Percentiles rank a stretch among this genome's conserved stretches.
phyloP scores from a whole-genome alignment of 2,797 vertebrate species.

The Gadopsis bispinosus region DNA sequence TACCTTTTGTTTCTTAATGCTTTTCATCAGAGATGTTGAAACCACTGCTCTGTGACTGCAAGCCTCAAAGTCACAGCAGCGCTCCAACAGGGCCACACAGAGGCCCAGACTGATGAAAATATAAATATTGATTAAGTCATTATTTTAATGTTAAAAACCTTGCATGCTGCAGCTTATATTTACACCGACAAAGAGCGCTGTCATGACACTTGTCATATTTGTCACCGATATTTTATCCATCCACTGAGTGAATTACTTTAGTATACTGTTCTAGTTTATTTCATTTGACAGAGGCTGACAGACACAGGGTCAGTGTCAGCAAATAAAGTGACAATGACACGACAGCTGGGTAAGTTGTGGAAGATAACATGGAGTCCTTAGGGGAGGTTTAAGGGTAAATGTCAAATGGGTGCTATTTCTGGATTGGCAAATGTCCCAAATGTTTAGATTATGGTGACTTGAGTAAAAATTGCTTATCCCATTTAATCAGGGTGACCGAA shows the following conservation, averaged over 20 bases:
- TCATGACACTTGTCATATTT: conserved; percentile 28
- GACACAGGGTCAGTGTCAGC: conserved; percentile 62
- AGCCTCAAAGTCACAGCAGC: conserved; percentile 3
- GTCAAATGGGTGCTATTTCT: conserved; percentile 49
- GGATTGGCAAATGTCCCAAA: conserved; percentile 13
- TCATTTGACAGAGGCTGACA: conserved; percentile 53
- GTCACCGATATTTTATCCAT: conserved; percentile 1
- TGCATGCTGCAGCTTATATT: conserved; percentile 22
- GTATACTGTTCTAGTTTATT: conserved; percentile 30
- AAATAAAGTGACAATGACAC: conserved; percentile 58
- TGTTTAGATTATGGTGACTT: neutral
- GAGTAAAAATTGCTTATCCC: neutral
- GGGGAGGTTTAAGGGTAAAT: conserved; percentile 29
- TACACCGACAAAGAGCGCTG: neutral
- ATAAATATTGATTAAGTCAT: conserved; percentile 1
- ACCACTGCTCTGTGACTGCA: neutral
- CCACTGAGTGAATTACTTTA: neutral
- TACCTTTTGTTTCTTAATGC: neutral
- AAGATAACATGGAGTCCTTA: conserved; percentile 33
- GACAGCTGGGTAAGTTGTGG: conserved; percentile 55
- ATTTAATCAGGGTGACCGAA: conserved; percentile 3
- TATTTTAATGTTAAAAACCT: conserved; percentile 4
- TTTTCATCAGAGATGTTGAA: neutral
- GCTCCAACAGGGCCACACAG: neutral
- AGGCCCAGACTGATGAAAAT: neutral